Base-by-base conservation (phyloP, 2,797 vertebrate species). In the Melanotaenia maccullochi region DNA sequence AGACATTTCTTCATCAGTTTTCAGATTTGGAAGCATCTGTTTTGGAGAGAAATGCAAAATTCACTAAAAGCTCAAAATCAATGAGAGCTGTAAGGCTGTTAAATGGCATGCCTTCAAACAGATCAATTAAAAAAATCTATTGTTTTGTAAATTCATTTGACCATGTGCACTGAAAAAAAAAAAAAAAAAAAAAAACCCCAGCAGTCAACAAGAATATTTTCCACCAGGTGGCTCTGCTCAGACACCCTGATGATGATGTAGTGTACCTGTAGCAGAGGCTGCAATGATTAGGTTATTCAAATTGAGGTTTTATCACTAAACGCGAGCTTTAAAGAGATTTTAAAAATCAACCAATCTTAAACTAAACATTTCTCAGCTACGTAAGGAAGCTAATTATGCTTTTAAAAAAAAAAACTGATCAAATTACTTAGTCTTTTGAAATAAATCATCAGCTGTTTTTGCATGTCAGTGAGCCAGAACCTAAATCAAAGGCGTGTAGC, bases 151-250 rank as follows among this genome's bases (percentile, higher is more conserved):
- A 67, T 3, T 63, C 5, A 77, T 73, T 76, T 59, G 35, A 76
- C 72, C 68, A 42, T 65, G 25, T 60, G 8, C 51, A 54, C 51
- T 25, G 24, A 25, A 22, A 20, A 51, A 52, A 47, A 12, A 9
- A 1, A 51, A 55, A 12, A 9, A 25, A 52, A n/a, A 65, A 38
- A 40, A 60, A 71, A 56, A 52, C 58, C 32, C 1, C 11, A 73
- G 18, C 18, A 42, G 35, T 58, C 14, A 5, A 9, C 35, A 56
- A 54, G 9, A 66, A 35, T 33, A 65, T 49, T 60, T 69, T 78
- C 90, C 92, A 90, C 85, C 75, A 92, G 92, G 83, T 88, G 91
- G 88, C 88, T 85, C 89, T 87, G 68, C 68, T 71, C 40, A 75
- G 73, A 74, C 74, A 65, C 51, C 71, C 57, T 73, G 47, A 33